phyloP scores from a whole-genome alignment of 2,113 vertebrate species.

The Polypterus senegalus region DNA sequence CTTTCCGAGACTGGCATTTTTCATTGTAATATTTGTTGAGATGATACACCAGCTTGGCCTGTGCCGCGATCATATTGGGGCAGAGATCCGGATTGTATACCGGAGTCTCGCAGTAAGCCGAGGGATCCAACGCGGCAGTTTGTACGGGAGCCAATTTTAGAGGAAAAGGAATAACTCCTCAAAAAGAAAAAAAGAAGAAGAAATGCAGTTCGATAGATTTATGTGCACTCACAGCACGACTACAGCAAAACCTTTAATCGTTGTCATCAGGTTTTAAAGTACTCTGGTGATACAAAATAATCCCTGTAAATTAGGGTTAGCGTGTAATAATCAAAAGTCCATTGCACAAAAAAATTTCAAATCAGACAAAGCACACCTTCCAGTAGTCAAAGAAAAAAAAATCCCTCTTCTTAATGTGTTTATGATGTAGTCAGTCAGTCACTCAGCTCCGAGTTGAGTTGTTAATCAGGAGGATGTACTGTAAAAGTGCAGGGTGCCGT shows the following conservation, averaged over 20 bases:
- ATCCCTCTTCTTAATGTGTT: constrained; percentile 45
- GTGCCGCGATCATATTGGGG: constrained; percentile 98
- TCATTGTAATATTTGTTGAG: constrained; percentile 99
- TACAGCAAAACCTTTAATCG: constrained; percentile 23
- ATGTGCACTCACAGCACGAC: constrained; percentile 43
- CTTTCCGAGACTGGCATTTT: constrained; percentile 94
- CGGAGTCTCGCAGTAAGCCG: constrained; percentile 99
- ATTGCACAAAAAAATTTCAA: constrained; percentile 47
- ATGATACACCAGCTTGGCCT: constrained; percentile 97
- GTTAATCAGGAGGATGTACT: constrained; percentile 36
- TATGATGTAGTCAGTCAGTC: constrained; percentile 41
- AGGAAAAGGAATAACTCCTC: constrained; percentile 52
- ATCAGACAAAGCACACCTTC: constrained; percentile 41
- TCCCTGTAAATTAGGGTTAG: constrained; percentile 21
- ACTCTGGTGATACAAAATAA: constrained; percentile 25
- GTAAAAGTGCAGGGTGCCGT: constrained; percentile 44
- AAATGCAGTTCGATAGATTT: constrained; percentile 20
- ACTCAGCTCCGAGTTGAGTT: constrained; percentile 35
- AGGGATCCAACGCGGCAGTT: constrained; percentile 99
- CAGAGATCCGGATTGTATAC: constrained; percentile 99
- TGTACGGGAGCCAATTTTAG: constrained; percentile 96
- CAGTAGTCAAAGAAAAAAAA: constrained; percentile 42
- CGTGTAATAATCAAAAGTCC: constrained; percentile 43
- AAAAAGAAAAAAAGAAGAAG: constrained; percentile 32
- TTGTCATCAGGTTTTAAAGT: constrained; percentile 29